Percentiles rank a stretch among this genome's conserved stretches.
phyloP scores from a whole-genome alignment of 1,140 invertebrate genomes.

The Archivesica marissinica region DNA sequence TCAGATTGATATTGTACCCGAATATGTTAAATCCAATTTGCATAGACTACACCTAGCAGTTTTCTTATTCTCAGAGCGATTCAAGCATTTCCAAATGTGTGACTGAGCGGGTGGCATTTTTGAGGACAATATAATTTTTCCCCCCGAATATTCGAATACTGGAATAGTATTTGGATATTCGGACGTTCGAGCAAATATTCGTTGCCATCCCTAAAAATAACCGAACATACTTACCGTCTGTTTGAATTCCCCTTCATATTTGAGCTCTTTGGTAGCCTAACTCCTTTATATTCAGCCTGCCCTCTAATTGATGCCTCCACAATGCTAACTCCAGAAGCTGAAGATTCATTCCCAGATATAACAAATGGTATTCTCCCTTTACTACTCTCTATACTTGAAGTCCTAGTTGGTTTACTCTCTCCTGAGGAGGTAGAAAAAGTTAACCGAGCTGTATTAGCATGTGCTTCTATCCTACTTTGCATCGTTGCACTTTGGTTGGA shows the following conservation, averaged over 20 bases:
- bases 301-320: slow-evolving; percentile 24
- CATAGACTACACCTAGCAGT: too few relatives aligned
- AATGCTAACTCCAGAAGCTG: slow-evolving; percentile 5
- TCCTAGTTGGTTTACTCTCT: not conserved
- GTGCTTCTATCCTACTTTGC: not conserved
- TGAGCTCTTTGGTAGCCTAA: not conserved
- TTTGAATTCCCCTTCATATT: not conserved
- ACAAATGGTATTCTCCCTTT: not conserved
- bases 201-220: too few relatives aligned
- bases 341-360: slow-evolving; percentile 11
- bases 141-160: too few relatives aligned
- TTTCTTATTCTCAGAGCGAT: too few relatives aligned
- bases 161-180: too few relatives aligned
- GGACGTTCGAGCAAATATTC: too few relatives aligned
- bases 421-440: not conserved
- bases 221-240: slow-evolving; percentile 4
- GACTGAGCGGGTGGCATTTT: too few relatives aligned
- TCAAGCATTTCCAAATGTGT: too few relatives aligned
- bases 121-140: too few relatives aligned
- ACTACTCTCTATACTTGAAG: not conserved
- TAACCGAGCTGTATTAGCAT: too few relatives aligned
- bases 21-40: too few relatives aligned
- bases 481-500: not conserved
- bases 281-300: not conserved
- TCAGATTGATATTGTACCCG: too few relatives aligned